Base-by-base conservation (phyloP, 2,888 invertebrate species). In the Fissipunctia ypsillon region DNA sequence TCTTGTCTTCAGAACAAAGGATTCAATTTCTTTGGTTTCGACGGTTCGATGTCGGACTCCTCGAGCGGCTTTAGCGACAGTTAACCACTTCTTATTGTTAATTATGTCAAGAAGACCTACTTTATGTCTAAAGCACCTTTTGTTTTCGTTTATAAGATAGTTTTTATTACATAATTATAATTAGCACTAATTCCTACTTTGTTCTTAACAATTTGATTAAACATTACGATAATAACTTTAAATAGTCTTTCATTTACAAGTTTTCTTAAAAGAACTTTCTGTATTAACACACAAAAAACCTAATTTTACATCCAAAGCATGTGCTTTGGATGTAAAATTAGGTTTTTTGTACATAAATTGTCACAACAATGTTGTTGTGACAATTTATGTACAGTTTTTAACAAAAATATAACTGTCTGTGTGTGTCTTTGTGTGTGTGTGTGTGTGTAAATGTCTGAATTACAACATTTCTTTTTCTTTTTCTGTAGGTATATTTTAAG, bases 1-100 rank as follows among this genome's bases (percentile, higher is more conserved):
- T 77, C 41, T 80, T 80, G 59, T 77, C 81, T 81, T 69, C 81
- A 80, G 80, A 54, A 57, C 48, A 69, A 54, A 50, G 52, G 28
- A 50, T 35, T 52, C 31, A 5, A n/a, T 48, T 60, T 77, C 45
- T 60, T 66, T 48, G 35, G 66, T n/a, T 48, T 69, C 14, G 41
- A 35, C 35, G 57, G 48, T 22, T 68, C 45, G 9, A 1, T 31
- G 1, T 80, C 80, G 38, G 80, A 78, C 31, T 48, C 78, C 0
- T 66, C 73, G 31, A 77, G 61, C 65, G 31, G 12, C 61, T 54
- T 9, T 43, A 73, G 61, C 50, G 78, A 48, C 35, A 35, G 31
- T 45, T 77, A 81, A 19, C 28, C 3, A 12, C 22, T 7, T 19
- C 12, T 61, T 67, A 71, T 22, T 28, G 14, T 56, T 45, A 45